phyloP scores from a whole-genome alignment of 2,113 vertebrate genomes.

The Siniperca knerii region DNA sequence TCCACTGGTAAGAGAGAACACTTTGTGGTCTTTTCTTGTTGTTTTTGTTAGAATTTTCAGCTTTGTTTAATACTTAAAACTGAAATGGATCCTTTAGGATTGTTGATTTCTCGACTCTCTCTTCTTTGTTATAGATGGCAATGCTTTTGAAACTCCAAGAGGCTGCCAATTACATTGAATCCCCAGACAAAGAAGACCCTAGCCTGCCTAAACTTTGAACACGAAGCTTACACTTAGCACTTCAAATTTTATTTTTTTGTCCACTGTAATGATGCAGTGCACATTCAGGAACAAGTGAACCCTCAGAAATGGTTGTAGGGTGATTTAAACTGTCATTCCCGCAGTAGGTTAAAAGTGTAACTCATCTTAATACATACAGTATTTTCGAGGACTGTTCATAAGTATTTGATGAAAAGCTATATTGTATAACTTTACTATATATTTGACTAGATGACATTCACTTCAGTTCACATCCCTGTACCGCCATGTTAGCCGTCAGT shows the following conservation, averaged over 20 bases:
- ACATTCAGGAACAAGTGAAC: slow-evolving; percentile 59
- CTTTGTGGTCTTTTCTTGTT: background rate
- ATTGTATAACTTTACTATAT: slow-evolving; percentile 19
- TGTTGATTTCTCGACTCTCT: slow-evolving; percentile 30
- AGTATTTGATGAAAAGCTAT: slow-evolving; percentile 26
- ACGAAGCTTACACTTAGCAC: slow-evolving; percentile 37
- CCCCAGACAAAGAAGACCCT: slow-evolving; percentile 94
- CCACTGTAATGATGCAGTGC: slow-evolving; percentile 38
- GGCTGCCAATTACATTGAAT: slow-evolving; percentile 98
- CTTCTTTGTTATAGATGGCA: slow-evolving; percentile 89
- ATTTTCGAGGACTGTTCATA: slow-evolving; percentile 28
- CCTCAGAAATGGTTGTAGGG: slow-evolving; percentile 35
- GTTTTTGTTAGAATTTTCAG: background rate
- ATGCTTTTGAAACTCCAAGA: slow-evolving; percentile 99
- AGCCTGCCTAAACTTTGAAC: slow-evolving; percentile 88
- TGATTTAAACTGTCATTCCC: slow-evolving; percentile 50
- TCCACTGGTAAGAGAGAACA: slow-evolving; percentile 88
- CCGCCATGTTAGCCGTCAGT: slow-evolving; percentile 44
- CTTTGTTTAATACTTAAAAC: background rate
- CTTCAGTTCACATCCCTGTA: slow-evolving; percentile 31
- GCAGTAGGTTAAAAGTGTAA: slow-evolving; percentile 24
- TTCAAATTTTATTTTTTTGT: slow-evolving; percentile 28
- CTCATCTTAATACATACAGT: slow-evolving; percentile 47
- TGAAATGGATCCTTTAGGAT: background rate
- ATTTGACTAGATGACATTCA: slow-evolving; percentile 39